phyloP scores from a whole-genome alignment of 2,797 vertebrate genomes.

The Bryconaethiops microstoma region DNA sequence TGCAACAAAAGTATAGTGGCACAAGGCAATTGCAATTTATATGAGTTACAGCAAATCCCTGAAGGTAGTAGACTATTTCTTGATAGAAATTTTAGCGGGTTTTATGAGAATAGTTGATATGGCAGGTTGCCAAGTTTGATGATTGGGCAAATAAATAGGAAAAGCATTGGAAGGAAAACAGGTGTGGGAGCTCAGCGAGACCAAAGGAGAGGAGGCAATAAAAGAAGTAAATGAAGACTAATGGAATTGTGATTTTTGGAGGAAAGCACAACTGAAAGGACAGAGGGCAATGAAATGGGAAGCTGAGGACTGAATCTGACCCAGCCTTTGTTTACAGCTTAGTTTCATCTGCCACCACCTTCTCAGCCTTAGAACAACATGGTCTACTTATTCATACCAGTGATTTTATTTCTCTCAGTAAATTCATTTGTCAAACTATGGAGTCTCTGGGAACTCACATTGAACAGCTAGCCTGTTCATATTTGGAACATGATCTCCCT shows the following conservation, averaged over 20 bases:
- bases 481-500: no score
- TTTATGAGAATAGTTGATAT: slow-evolving; percentile 47
- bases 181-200: slow-evolving; percentile 58
- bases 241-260: slow-evolving; percentile 69
- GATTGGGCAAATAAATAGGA: slow-evolving; percentile 63
- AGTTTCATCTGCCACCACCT: neutral
- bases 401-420: no score
- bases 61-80: slow-evolving; percentile 44
- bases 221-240: slow-evolving; percentile 72
- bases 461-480: no score
- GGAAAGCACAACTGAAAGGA: slow-evolving; percentile 68
- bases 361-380: neutral
- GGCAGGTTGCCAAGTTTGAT: slow-evolving; percentile 63
- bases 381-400: no score
- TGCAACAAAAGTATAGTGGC: neutral
- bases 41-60: slow-evolving; percentile 6
- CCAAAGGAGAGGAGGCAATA: slow-evolving; percentile 60
- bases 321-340: neutral
- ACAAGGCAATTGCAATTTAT: slow-evolving; percentile 27
- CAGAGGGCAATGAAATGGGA: slow-evolving; percentile 18
- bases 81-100: slow-evolving; percentile 54
- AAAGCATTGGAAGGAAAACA: slow-evolving; percentile 58
- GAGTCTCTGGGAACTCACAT: no score
- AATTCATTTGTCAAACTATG: no score
- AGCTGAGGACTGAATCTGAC: slow-evolving; percentile 15